These are phyloP conservation scores for Mionectes macconnelli DNA, from an alignment of 2,113 vertebrate genomes.

Conservation along the genomic window DNA sequence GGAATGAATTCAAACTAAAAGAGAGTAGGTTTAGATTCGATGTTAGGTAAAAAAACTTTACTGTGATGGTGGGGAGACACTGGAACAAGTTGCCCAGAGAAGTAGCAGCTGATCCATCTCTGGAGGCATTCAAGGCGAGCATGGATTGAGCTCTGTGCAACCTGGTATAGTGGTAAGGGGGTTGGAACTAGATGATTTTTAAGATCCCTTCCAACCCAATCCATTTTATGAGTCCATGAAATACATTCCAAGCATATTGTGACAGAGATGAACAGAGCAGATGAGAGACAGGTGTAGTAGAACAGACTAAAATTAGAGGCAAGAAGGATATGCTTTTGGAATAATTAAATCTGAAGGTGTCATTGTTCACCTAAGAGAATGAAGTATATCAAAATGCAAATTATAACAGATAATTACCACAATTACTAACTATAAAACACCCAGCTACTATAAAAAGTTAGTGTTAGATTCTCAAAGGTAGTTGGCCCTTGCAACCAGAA, in stretches of 20 bases:
- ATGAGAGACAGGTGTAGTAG: constrained; percentile 35
- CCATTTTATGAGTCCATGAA: not conserved
- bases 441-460: not conserved
- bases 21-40: not conserved
- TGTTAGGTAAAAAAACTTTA: not conserved
- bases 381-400: constrained; percentile 42
- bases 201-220: not conserved
- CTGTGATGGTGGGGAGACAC: no score
- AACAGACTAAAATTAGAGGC: constrained; percentile 35
- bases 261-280: not conserved
- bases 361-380: constrained; percentile 39
- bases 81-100: not conserved
- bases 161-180: not conserved
- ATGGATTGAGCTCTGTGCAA: not conserved
- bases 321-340: not conserved
- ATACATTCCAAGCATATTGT: not conserved
- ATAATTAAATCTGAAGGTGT: constrained; percentile 48
- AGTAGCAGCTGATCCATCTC: not conserved
- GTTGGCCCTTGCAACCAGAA: not conserved
- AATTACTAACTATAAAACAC: constrained; percentile 47
- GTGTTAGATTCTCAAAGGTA: not conserved
- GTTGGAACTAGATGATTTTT: not conserved
- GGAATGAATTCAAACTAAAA: not conserved
- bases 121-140: not conserved
- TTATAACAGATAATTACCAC: constrained; percentile 40